Percentiles rank a stretch among this genome's conserved stretches.
Conservation (phyloP, 2,888 invertebrate genomes). For the Xestia c-nigrum region DNA sequence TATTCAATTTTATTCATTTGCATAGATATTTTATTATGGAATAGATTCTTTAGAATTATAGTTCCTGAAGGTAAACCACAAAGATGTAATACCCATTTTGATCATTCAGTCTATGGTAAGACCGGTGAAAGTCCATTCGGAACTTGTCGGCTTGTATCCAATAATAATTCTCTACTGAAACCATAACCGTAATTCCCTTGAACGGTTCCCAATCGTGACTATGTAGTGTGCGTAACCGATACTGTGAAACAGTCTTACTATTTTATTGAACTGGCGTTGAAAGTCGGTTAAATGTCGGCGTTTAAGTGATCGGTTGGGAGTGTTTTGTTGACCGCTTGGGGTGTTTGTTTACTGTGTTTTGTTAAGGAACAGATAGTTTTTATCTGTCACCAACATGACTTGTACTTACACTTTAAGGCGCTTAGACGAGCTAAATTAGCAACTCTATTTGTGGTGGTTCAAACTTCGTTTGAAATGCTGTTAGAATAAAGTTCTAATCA, state of each 20-base stretch:
- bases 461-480: too few relatives aligned
- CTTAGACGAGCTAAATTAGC: too few relatives aligned
- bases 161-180: constrained; percentile 52
- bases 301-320: neutral
- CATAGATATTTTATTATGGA: neutral
- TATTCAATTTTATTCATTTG: too few relatives aligned
- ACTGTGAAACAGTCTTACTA: constrained; percentile 41
- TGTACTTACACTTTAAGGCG: too few relatives aligned
- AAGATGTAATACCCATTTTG: constrained; percentile 9
- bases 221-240: constrained; percentile 54
- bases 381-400: neutral
- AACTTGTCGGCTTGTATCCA: constrained; percentile 36
- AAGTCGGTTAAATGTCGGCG: constrained; percentile 45
- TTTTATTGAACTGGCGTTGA: constrained; percentile 51
- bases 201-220: constrained; percentile 56
- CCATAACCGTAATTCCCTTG: constrained; percentile 57
- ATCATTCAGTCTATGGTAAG: constrained; percentile 4
- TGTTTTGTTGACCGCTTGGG: neutral
- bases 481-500: too few relatives aligned
- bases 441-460: too few relatives aligned
- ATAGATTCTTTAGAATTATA: neutral
- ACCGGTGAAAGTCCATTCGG: constrained; percentile 50
- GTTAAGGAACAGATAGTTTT: neutral
- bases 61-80: neutral
- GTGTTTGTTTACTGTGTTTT: constrained; percentile 1